Conservation (phyloP, 2,888 invertebrate genomes). For the Baronia brevicornis region DNA sequence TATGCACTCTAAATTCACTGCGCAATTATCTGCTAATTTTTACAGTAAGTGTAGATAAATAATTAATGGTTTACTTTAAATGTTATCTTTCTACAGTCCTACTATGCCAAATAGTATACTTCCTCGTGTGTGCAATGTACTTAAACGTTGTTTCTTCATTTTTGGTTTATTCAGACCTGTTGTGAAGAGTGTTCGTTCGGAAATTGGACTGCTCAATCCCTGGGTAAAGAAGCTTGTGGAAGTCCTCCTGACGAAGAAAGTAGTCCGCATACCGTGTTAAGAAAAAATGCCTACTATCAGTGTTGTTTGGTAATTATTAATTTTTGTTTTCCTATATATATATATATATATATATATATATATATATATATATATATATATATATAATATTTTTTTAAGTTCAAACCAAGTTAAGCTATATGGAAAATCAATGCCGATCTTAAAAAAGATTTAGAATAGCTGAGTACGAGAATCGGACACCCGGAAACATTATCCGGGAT, state of each 20-base stretch:
- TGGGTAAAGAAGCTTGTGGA: conserved; percentile 40
- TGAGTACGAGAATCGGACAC: conserved; percentile 3
- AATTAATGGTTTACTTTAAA: no score
- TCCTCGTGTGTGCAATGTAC: no score
- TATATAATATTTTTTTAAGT: not conserved
- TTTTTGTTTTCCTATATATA: not conserved
- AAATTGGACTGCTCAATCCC: conserved; percentile 37
- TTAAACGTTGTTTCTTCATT: conserved; percentile 6
- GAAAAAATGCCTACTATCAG: conserved; percentile 42
- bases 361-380: not conserved
- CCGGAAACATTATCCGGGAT: conserved; percentile 14
- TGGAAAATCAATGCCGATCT: conserved; percentile 7
- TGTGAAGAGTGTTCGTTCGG: conserved; percentile 61
- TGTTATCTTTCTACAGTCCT: no score
- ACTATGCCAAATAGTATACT: no score
- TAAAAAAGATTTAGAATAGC: conserved; percentile 12
- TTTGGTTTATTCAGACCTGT: conserved; percentile 36
- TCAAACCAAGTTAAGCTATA: not conserved
- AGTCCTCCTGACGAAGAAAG: conserved; percentile 27
- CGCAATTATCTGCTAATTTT: no score
- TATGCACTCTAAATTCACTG: no score
- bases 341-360: no score
- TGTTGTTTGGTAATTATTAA: conserved; percentile 51
- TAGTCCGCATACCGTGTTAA: conserved; percentile 31
- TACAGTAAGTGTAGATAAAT: no score